phyloP scores from a whole-genome alignment of 2,113 vertebrate species.

The Tetrax tetrax region DNA sequence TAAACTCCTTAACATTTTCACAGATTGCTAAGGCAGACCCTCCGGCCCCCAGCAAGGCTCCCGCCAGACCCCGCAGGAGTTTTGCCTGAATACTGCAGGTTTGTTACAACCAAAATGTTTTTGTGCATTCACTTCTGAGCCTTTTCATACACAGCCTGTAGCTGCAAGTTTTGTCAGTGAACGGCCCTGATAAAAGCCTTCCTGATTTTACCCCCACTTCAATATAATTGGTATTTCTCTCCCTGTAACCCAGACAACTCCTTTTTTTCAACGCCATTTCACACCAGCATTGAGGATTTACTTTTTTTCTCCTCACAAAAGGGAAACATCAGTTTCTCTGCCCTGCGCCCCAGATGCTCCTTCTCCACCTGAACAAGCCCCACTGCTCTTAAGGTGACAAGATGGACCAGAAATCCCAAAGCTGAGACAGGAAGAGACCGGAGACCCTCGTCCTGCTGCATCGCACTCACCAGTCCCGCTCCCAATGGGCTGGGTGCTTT shows the following conservation, averaged over 20 bases:
- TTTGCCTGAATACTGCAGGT: neutral
- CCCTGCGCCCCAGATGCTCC: neutral
- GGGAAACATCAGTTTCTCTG: neutral
- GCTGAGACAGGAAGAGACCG: neutral
- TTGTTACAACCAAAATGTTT: neutral
- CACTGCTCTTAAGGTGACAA: neutral
- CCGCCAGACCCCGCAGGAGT: neutral
- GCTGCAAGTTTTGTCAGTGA: neutral
- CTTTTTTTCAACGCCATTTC: neutral
- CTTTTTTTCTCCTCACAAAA: neutral
- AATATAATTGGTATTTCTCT: neutral
- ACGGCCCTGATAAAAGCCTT: neutral
- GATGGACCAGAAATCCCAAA: neutral
- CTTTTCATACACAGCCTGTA: neutral
- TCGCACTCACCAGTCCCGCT: rapidly evolving
- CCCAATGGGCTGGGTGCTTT: rapidly evolving
- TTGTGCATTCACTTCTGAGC: neutral
- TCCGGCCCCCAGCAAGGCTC: neutral
- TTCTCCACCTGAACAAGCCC: neutral
- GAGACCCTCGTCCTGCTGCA: rapidly evolving
- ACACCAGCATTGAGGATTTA: neutral
- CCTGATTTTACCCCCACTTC: neutral
- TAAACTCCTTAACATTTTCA: neutral
- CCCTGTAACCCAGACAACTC: neutral
- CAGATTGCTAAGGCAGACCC: neutral